Conservation (phyloP, 1,140 invertebrate genomes). For the Solenopsis fugax region DNA sequence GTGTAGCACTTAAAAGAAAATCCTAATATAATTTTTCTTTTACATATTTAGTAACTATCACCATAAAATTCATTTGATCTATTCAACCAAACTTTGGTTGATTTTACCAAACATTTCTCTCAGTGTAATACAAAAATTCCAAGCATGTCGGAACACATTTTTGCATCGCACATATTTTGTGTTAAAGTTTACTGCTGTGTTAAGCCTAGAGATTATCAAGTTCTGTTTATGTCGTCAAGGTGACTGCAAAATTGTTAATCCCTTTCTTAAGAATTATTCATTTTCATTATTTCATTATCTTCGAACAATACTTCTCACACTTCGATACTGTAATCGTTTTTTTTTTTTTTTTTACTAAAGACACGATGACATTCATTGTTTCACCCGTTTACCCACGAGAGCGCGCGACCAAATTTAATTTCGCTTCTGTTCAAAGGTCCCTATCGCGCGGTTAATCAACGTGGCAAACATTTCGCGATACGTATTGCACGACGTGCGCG, state of each 20-base stretch:
- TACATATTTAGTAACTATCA: too few relatives aligned
- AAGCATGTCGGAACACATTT: background rate
- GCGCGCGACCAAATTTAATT: slow-evolving; percentile 43
- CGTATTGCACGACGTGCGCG: slow-evolving; percentile 5
- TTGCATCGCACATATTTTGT: background rate
- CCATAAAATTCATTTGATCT: too few relatives aligned
- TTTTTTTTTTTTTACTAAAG: background rate
- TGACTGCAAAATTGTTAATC: background rate
- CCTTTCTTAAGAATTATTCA: background rate
- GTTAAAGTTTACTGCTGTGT: background rate
- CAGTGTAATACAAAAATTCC: slow-evolving; percentile 1
- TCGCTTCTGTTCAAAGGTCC: slow-evolving; percentile 31
- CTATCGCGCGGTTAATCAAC: slow-evolving; percentile 53
- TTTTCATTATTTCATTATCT: background rate
- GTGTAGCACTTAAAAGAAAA: too few relatives aligned
- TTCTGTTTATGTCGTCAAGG: background rate
- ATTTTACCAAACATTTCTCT: too few relatives aligned
- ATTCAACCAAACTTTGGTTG: too few relatives aligned
- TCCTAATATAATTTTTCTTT: too few relatives aligned
- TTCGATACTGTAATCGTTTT: background rate
- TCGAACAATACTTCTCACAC: background rate
- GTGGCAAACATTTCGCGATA: slow-evolving; percentile 52
- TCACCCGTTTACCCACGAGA: background rate
- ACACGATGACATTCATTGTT: background rate
- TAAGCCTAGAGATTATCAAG: background rate